Evolutionary conservation across 2,797 vertebrate genomes (phyloP).

Genomic region (Enteromius mattozi): DNA sequence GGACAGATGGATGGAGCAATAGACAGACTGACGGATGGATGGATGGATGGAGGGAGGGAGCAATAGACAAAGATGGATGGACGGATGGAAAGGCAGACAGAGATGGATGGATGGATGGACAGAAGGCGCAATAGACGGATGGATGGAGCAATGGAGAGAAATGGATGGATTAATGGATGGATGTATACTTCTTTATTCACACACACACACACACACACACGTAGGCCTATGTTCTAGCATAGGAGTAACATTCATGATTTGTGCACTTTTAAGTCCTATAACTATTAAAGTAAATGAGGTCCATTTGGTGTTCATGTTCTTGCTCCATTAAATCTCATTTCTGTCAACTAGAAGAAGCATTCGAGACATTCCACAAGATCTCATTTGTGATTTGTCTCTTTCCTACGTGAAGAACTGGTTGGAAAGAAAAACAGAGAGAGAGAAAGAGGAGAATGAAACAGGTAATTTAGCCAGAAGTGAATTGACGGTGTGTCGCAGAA

Average conservation of each 20-base stretch:
- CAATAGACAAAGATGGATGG: too few species aligned
- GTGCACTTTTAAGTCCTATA: not conserved
- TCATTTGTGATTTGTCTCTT: not conserved
- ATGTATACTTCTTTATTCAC: not conserved
- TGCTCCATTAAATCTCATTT: not conserved
- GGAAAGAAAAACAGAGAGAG: constrained; percentile 39
- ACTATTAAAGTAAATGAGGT: not conserved
- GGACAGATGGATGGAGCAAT: too few species aligned
- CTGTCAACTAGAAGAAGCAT: not conserved
- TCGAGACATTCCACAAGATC: not conserved
- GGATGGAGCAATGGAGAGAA: too few species aligned
- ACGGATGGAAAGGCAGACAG: too few species aligned
- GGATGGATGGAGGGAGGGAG: too few species aligned
- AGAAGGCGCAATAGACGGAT: too few species aligned
- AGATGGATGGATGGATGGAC: too few species aligned
- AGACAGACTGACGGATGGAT: too few species aligned
- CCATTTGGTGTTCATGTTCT: not conserved
- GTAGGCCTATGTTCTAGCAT: not conserved
- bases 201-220: too few species aligned
- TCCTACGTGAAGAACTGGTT: constrained; percentile 10
- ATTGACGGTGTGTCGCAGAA: constrained; percentile 23
- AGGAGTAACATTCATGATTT: not conserved
- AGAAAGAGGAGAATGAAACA: constrained; percentile 51
- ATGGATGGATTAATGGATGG: too few species aligned
- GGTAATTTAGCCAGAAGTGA: constrained; percentile 44